Evolutionary conservation across 2,888 invertebrate species (phyloP).

Genomic region (Trichacis sp.): DNA sequence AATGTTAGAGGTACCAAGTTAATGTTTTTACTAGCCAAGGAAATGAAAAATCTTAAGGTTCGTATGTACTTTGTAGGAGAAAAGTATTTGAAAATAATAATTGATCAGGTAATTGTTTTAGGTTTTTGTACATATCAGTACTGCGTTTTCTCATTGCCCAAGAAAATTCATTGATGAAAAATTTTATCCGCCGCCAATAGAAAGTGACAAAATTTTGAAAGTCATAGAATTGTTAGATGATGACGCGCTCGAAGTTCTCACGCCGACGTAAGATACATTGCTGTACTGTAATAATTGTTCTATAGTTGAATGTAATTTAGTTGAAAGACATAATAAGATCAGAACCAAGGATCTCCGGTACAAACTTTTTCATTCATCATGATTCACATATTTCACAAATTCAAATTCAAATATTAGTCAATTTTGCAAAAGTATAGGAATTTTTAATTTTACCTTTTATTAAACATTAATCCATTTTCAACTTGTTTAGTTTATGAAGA

Average conservation of each 20-base stretch:
- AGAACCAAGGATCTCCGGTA: no score
- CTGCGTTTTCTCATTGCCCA: slow-evolving; percentile 63
- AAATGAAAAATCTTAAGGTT: slow-evolving; percentile 77
- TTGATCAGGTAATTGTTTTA: slow-evolving; percentile 30
- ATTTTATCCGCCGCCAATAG: slow-evolving; percentile 53
- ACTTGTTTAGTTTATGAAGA: no score
- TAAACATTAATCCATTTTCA: no score
- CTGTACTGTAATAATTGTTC: background rate
- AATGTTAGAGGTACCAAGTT: slow-evolving; percentile 79
- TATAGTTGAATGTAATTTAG: no score
- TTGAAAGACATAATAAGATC: no score
- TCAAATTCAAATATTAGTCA: no score
- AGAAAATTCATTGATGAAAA: slow-evolving; percentile 58
- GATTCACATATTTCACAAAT: background rate
- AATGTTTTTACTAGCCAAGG: slow-evolving; percentile 75
- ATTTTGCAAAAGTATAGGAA: no score
- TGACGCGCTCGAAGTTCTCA: slow-evolving; percentile 50
- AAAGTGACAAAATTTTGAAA: slow-evolving; percentile 53
- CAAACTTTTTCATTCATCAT: background rate
- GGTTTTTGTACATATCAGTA: slow-evolving; percentile 64
- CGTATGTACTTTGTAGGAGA: no score
- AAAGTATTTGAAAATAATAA: no score
- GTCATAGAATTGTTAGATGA: slow-evolving; percentile 59
- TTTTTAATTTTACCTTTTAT: no score
- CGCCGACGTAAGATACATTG: slow-evolving; percentile 51